A percentile compares a stretch with the other conserved stretches of the same genome.
These are phyloP conservation scores for Ornithorhynchus anatinus DNA, from an alignment of 2,113 vertebrate species.

Conservation along the genomic window DNA sequence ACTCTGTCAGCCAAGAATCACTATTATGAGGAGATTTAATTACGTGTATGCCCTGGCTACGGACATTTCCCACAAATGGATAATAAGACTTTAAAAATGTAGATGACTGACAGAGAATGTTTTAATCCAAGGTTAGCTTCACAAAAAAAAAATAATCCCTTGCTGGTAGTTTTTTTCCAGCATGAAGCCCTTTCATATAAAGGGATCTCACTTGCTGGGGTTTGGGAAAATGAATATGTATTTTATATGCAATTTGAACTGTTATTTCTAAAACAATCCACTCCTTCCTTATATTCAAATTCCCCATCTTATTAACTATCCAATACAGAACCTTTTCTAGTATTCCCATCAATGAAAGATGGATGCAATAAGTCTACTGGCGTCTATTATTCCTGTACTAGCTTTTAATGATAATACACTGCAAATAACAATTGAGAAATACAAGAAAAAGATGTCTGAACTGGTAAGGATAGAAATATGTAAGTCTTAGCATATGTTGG, in stretches of 20 bases:
- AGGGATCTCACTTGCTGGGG: background rate
- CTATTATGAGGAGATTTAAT: constrained; percentile 34
- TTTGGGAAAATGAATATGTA: background rate
- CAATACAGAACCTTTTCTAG: background rate
- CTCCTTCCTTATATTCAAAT: background rate
- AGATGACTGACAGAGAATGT: background rate
- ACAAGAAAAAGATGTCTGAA: background rate
- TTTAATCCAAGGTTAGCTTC: constrained; percentile 11
- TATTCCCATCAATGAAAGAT: background rate
- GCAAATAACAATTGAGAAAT: background rate
- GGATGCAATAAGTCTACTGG: background rate
- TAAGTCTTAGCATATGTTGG: too few relatives aligned
- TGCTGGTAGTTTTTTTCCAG: background rate
- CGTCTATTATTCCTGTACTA: background rate
- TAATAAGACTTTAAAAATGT: background rate
- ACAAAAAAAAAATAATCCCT: background rate
- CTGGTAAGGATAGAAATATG: background rate
- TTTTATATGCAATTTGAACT: background rate
- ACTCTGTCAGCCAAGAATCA: constrained; percentile 28
- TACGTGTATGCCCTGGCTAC: constrained; percentile 15
- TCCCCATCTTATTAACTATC: background rate
- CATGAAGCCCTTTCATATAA: background rate
- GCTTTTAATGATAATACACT: background rate
- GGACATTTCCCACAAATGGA: constrained; percentile 2
- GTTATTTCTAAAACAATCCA: background rate